Evolutionary conservation across 2,113 vertebrate genomes (phyloP).

Genomic region (Heterochromis multidens): DNA sequence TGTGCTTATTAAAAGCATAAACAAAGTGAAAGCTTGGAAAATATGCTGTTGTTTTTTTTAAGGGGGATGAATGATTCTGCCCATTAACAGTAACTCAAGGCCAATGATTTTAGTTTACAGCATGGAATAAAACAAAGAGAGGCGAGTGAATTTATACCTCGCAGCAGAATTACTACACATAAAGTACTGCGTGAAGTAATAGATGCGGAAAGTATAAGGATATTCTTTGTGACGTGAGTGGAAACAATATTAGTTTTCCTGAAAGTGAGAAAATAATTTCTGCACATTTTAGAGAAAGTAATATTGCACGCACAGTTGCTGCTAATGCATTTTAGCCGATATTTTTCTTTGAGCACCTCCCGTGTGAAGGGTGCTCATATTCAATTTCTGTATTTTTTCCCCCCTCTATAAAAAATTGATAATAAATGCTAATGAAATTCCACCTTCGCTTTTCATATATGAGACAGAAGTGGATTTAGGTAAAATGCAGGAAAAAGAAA

Average conservation of each 20-base stretch:
- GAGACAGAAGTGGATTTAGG: slow-evolving; percentile 40
- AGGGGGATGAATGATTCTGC: neutral
- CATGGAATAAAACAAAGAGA: slow-evolving; percentile 30
- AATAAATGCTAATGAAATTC: slow-evolving; percentile 51
- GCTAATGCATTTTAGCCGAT: slow-evolving; percentile 10
- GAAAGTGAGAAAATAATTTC: slow-evolving; percentile 18
- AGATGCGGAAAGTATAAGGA: slow-evolving; percentile 7
- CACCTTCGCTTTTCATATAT: slow-evolving; percentile 26
- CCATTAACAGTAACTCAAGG: neutral
- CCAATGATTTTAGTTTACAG: slow-evolving; percentile 27
- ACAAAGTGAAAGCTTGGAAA: slow-evolving; percentile 5
- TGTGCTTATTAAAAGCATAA: slow-evolving; percentile 47
- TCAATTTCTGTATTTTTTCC: neutral
- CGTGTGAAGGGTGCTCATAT: neutral
- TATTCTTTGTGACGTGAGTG: slow-evolving; percentile 19
- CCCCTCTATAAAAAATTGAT: neutral
- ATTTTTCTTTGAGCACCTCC: neutral
- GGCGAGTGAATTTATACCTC: slow-evolving; percentile 14
- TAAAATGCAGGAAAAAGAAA: slow-evolving; percentile 10
- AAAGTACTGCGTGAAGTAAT: slow-evolving; percentile 25
- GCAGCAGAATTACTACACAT: slow-evolving; percentile 8
- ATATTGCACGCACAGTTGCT: neutral
- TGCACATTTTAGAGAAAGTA: slow-evolving; percentile 3
- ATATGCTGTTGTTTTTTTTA: neutral
- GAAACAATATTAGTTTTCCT: slow-evolving; percentile 44